Percentiles rank a stretch among this genome's conserved stretches.
phyloP scores from a whole-genome alignment of 2,797 vertebrate species.

The Sarcoramphus papa region DNA sequence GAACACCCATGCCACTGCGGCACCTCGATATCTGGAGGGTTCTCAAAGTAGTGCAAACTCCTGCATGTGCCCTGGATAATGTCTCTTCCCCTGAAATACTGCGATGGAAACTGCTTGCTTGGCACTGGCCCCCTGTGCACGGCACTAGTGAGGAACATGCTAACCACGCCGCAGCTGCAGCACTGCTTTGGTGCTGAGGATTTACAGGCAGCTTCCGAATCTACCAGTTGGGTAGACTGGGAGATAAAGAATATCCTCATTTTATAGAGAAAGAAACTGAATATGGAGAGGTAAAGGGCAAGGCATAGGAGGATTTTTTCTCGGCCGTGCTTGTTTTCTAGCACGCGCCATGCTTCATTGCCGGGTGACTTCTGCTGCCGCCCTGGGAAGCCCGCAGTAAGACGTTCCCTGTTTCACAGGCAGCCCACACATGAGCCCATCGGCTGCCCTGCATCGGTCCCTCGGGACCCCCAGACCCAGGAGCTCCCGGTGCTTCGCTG shows the following conservation, averaged over 20 bases:
- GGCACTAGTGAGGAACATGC: neutral
- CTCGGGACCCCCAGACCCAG: fast-evolving
- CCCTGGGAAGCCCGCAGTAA: neutral
- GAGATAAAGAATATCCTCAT: neutral
- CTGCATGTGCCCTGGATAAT: neutral
- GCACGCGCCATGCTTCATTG: neutral
- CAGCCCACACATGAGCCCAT: fast-evolving
- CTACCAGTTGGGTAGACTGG: neutral
- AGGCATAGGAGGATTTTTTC: neutral
- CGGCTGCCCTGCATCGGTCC: fast-evolving
- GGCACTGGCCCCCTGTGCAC: too few species aligned
- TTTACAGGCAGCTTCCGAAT: neutral
- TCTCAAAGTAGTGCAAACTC: neutral
- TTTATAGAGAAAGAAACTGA: neutral
- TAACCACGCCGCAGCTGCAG: fast-evolving
- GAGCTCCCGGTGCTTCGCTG: neutral
- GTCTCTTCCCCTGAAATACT: neutral
- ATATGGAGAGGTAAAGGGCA: neutral
- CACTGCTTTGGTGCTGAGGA: neutral
- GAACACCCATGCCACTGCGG: neutral
- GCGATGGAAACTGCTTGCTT: neutral
- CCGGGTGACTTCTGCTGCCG: neutral
- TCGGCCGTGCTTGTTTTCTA: neutral
- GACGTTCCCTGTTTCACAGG: neutral
- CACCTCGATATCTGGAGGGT: neutral